These are phyloP conservation scores for Linnaemya tessellans DNA, from an alignment of 2,888 invertebrate genomes.

Conservation along the genomic window DNA sequence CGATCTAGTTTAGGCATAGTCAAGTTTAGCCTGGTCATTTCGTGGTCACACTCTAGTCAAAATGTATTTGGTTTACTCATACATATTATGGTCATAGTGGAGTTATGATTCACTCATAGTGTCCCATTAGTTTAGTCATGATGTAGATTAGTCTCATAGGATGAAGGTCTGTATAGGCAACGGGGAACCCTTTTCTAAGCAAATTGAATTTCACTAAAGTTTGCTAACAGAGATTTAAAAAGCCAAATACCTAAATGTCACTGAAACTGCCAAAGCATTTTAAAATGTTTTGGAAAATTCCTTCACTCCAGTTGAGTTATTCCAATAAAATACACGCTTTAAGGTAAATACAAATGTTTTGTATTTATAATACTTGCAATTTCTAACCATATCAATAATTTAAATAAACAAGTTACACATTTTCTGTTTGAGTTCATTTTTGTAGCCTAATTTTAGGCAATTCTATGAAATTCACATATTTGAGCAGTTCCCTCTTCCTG, in stretches of 20 bases:
- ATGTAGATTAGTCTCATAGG: neutral
- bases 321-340: conserved; percentile 11
- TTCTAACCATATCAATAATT: conserved; percentile 39
- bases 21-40: neutral
- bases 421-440: conserved; percentile 5
- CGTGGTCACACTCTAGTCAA: neutral
- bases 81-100: neutral
- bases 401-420: conserved; percentile 37
- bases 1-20: neutral
- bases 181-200: no score
- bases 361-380: neutral
- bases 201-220: no score
- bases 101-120: neutral
- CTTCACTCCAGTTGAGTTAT: neutral
- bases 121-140: neutral
- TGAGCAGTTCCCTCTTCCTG: neutral
- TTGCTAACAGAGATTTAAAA: no score
- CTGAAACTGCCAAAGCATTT: no score
- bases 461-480: neutral
- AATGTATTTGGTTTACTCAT: neutral
- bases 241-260: no score
- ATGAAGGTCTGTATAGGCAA: no score
- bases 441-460: conserved; percentile 43
- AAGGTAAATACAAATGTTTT: neutral
- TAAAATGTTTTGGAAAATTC: no score